Evolutionary conservation across 2,113 vertebrate genomes (phyloP).

Genomic region (Hemiprocne comata): DNA sequence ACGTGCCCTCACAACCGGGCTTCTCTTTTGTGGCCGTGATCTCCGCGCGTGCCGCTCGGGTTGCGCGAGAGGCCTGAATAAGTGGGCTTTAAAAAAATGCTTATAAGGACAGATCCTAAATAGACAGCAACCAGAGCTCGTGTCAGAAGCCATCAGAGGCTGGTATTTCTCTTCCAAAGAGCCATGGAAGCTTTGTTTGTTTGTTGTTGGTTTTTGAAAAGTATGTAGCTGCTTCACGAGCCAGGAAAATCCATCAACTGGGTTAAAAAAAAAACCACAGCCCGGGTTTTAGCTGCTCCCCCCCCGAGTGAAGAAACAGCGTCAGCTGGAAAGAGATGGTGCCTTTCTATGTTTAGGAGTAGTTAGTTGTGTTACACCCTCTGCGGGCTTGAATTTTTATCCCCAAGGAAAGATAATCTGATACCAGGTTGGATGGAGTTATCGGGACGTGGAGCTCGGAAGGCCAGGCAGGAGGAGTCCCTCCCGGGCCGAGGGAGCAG

Average conservation of each 20-base stretch:
- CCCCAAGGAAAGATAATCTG: not conserved
- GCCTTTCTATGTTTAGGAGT: not conserved
- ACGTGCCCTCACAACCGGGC: not conserved
- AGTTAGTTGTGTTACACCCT: not conserved
- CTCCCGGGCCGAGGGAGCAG: not conserved
- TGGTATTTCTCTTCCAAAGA: constrained; percentile 2
- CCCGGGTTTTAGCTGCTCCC: not conserved
- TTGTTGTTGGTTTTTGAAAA: not conserved
- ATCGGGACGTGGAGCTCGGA: not conserved
- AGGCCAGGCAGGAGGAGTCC: not conserved
- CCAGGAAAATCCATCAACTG: constrained; percentile 34
- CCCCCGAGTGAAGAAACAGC: not conserved
- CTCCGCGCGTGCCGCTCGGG: not conserved
- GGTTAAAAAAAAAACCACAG: not conserved
- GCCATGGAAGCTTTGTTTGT: not conserved
- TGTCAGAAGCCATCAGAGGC: not conserved
- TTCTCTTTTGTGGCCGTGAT: not conserved
- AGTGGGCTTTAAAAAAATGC: constrained; percentile 11
- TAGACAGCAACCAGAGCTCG: not conserved
- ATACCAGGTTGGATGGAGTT: not conserved
- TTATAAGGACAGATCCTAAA: not conserved
- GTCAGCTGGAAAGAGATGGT: not conserved
- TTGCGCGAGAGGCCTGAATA: not conserved
- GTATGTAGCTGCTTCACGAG: not conserved
- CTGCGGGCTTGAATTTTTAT: not conserved